Conservation (phyloP, 2,888 invertebrate species). For the Diaphora mendica region DNA sequence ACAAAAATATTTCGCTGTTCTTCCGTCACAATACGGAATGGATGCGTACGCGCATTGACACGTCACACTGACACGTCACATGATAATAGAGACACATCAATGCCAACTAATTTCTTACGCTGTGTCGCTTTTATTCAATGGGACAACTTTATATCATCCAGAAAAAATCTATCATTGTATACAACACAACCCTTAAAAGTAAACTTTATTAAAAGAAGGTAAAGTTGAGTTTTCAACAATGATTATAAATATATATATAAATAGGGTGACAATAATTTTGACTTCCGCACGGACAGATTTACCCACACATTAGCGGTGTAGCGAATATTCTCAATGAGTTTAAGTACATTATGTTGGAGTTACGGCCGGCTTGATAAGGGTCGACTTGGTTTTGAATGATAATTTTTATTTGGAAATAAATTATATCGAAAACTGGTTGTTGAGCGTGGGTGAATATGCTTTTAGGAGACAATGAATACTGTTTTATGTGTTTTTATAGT, state of each 20-base stretch:
- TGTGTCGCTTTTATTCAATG: slow-evolving; percentile 74
- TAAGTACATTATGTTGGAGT: slow-evolving; percentile 52
- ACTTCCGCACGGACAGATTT: slow-evolving; percentile 75
- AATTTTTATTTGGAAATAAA: slow-evolving; percentile 46
- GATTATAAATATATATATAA: neutral
- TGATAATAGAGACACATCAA: slow-evolving; percentile 74
- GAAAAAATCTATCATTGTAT: slow-evolving; percentile 52
- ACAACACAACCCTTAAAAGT: slow-evolving; percentile 22
- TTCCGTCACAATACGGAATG: slow-evolving; percentile 26
- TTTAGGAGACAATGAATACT: slow-evolving; percentile 12
- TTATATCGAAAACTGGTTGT: slow-evolving; percentile 29
- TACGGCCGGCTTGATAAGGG: slow-evolving; percentile 50
- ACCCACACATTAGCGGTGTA: slow-evolving; percentile 80
- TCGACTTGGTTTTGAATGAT: slow-evolving; percentile 46
- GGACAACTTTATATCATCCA: slow-evolving; percentile 50
- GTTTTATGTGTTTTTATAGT: neutral
- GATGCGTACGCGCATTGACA: slow-evolving; percentile 50
- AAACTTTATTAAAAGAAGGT: slow-evolving; percentile 14
- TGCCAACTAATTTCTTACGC: slow-evolving; percentile 84
- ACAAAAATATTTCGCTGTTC: slow-evolving; percentile 15
- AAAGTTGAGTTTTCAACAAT: slow-evolving; percentile 34
- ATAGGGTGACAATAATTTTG: slow-evolving; percentile 63
- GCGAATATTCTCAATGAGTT: slow-evolving; percentile 64
- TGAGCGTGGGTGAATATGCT: slow-evolving; percentile 19
- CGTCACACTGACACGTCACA: slow-evolving; percentile 58